phyloP scores from a whole-genome alignment of 1,140 invertebrate genomes.

The Diprion similis region DNA sequence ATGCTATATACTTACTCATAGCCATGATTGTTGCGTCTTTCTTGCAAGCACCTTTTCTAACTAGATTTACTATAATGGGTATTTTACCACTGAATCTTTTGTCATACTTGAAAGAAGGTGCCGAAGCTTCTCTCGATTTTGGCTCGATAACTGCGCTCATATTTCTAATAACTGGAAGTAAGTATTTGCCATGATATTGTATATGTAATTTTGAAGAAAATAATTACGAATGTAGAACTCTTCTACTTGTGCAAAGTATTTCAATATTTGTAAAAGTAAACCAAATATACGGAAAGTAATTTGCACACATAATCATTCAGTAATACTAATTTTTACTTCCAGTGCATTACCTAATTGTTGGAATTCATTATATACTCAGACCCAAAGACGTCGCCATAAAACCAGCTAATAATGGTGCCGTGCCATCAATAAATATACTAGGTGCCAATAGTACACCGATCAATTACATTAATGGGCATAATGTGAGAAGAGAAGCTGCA shows the following conservation, averaged over 20 bases:
- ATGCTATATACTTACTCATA: slow-evolving; percentile 47
- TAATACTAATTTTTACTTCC: slow-evolving; percentile 17
- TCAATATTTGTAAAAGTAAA: slow-evolving; percentile 9
- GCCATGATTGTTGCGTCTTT: slow-evolving; percentile 56
- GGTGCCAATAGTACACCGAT: slow-evolving; percentile 24
- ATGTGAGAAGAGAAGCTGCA: slow-evolving; percentile 19
- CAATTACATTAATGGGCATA: slow-evolving; percentile 10
- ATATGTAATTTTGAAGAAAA: background rate
- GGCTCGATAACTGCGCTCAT: slow-evolving; percentile 50
- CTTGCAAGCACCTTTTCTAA: slow-evolving; percentile 50
- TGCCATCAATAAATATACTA: background rate
- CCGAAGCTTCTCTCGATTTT: slow-evolving; percentile 50
- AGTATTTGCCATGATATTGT: slow-evolving; percentile 29
- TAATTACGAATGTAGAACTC: too few relatives aligned
- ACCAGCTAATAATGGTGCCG: background rate
- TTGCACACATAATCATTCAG: background rate
- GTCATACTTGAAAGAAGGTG: slow-evolving; percentile 53
- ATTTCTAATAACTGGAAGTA: slow-evolving; percentile 53
- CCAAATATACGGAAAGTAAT: slow-evolving; percentile 12
- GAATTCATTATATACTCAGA: slow-evolving; percentile 40
- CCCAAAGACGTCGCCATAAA: slow-evolving; percentile 18
- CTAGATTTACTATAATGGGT: slow-evolving; percentile 47
- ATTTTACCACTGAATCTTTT: slow-evolving; percentile 53
- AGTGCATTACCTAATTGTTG: slow-evolving; percentile 52
- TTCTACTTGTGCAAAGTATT: too few relatives aligned